Base-by-base conservation (phyloP, 2,797 vertebrate genomes). In the Onychomys torridus region DNA sequence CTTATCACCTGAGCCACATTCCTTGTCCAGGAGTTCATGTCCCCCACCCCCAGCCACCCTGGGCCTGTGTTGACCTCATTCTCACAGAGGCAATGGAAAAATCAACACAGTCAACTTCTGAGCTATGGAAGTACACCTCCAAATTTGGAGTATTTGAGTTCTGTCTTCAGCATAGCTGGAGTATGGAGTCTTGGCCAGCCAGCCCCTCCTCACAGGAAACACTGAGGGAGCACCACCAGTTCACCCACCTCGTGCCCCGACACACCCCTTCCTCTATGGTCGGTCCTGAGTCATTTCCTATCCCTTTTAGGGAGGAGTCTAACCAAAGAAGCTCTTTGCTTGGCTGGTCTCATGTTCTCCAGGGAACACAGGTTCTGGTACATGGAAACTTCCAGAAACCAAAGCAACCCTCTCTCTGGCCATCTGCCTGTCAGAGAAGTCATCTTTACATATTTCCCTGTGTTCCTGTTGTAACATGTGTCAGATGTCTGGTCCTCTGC, bases 311-410 rank as follows among this genome's bases (percentile, higher is more conserved):
- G 3, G 23, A 81, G 67, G 52, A 73, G 73, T 93, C 92, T 79
- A 93, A 63, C 55, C 71, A 69, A 91, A 78, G 75, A 37, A 49
- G 11, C 13, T 59, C 14, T 52, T 94, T 91, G 40, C n/a, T 93
- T 23, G 95, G 61, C 85, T 94, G 89, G 79, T 69, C 29, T 92
- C 6, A 2, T 96, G 63, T 89, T n/a, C 11, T 59, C 16, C 1
- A 0, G 52, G 57, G 16, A 96, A 78, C 13, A 61, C 40, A 89
- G 73, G 77, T 93, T 82, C 89, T 63, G 77, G 59, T 40, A 78
- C 29, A 37, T 37, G 78, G 89, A 92, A 93, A 88, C 65, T 92
- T 95, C n/a, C 83, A 91, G 78, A 90, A 25, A 73, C 55, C 25
- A 92, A 73, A 93, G 17, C 14, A 19, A n/a, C 59, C n/a, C 17